Evolutionary conservation across 2,113 vertebrate genomes (phyloP).

Genomic region (Macroglossus sobrinus): DNA sequence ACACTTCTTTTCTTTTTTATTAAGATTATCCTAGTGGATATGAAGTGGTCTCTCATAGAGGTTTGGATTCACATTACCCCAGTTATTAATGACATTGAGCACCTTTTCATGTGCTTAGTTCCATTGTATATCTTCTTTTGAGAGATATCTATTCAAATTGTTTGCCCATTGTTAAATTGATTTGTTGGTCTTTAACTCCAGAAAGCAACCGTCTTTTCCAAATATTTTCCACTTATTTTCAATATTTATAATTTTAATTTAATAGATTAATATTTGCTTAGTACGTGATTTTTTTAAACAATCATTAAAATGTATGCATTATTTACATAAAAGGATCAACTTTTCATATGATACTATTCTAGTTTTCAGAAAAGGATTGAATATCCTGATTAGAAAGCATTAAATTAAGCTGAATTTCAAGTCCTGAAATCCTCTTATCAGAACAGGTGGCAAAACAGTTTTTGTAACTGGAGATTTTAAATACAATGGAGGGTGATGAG

Average conservation of each 20-base stretch:
- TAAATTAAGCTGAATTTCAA: conserved; percentile 34
- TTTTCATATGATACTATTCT: neutral
- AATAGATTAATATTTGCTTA: neutral
- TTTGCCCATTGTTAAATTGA: neutral
- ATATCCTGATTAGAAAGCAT: neutral
- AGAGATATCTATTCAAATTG: neutral
- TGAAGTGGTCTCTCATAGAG: neutral
- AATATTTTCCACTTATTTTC: neutral
- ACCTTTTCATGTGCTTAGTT: neutral
- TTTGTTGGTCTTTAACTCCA: neutral
- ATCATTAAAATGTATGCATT: neutral
- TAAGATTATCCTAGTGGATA: neutral
- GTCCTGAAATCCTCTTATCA: neutral
- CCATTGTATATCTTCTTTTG: neutral
- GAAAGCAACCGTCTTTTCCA: neutral
- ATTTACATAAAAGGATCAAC: neutral
- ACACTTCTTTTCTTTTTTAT: neutral
- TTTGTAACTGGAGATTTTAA: neutral
- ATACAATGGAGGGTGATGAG: neutral
- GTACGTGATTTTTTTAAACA: neutral
- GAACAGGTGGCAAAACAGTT: neutral
- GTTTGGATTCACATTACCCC: neutral
- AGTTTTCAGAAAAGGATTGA: conserved; percentile 20
- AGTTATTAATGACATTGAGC: neutral
- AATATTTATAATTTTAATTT: neutral